Evolutionary conservation across 2,888 invertebrate genomes (phyloP).

Genomic region (Desoria tigrina): DNA sequence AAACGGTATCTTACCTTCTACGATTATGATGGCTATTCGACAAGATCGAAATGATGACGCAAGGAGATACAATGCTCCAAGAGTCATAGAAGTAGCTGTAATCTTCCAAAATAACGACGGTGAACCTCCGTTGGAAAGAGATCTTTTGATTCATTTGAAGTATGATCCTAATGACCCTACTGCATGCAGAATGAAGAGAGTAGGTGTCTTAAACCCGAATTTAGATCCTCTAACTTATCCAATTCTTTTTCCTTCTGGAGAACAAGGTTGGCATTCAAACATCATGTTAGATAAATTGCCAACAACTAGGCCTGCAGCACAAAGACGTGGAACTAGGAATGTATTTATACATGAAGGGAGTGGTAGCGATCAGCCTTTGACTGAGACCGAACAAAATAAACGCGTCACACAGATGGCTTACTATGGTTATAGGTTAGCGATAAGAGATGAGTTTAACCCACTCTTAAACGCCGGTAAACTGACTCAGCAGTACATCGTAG

Average conservation of each 20-base stretch:
- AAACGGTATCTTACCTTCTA: neutral
- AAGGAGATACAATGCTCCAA: slow-evolving; percentile 45
- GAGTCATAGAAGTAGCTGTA: slow-evolving; percentile 43
- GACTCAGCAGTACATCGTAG: slow-evolving; percentile 55
- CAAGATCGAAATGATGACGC: slow-evolving; percentile 19
- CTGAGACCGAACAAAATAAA: neutral
- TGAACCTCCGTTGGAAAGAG: slow-evolving; percentile 48
- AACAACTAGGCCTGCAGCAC: neutral
- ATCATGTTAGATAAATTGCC: neutral
- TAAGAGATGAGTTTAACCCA: slow-evolving; percentile 51
- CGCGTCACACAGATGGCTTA: slow-evolving; percentile 27
- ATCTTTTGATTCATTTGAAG: slow-evolving; percentile 33
- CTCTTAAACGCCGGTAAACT: slow-evolving; percentile 51
- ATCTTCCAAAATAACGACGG: slow-evolving; percentile 41
- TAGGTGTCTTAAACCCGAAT: slow-evolving; percentile 37
- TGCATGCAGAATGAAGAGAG: slow-evolving; percentile 1
- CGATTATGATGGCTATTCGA: slow-evolving; percentile 12
- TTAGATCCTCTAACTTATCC: slow-evolving; percentile 52
- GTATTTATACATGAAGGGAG: no score
- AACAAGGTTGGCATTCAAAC: slow-evolving; percentile 35
- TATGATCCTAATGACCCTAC: neutral
- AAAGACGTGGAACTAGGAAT: neutral
- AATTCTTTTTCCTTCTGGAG: slow-evolving; percentile 49
- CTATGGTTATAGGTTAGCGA: slow-evolving; percentile 30
- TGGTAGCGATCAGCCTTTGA: neutral